These are phyloP conservation scores for Drepana falcataria DNA, from an alignment of 2,888 invertebrate species.

Conservation along the genomic window DNA sequence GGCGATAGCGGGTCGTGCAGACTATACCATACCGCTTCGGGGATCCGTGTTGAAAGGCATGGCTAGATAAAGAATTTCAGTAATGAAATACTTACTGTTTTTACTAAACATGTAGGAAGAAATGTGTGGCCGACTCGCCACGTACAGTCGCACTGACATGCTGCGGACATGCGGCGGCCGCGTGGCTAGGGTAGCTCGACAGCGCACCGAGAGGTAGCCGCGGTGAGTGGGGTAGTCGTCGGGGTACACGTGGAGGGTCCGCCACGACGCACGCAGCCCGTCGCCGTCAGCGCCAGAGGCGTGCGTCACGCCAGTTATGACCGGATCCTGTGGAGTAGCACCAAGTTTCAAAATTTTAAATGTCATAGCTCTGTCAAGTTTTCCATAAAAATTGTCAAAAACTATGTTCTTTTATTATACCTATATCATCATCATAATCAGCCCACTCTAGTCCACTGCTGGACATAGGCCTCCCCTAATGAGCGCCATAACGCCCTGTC, in stretches of 20 bases:
- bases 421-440: too few relatives aligned
- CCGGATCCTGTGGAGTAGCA: slow-evolving; percentile 46
- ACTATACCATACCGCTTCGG: too few relatives aligned
- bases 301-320: slow-evolving; percentile 57
- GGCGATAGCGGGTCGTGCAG: too few relatives aligned
- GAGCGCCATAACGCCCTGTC: too few relatives aligned
- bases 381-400: too few relatives aligned
- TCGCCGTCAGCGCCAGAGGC: slow-evolving; percentile 66
- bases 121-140: slow-evolving; percentile 65
- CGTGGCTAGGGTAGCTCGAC: slow-evolving; percentile 59
- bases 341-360: too few relatives aligned
- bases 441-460: too few relatives aligned
- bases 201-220: slow-evolving; percentile 60
- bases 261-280: slow-evolving; percentile 65
- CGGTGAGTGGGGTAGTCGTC: slow-evolving; percentile 66
- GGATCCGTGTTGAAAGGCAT: too few relatives aligned
- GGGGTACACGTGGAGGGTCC: slow-evolving; percentile 62
- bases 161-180: slow-evolving; percentile 54
- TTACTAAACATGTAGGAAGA: slow-evolving; percentile 73
- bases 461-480: too few relatives aligned
- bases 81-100: slow-evolving; percentile 56
- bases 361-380: too few relatives aligned
- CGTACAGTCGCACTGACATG: slow-evolving; percentile 68
- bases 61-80: background rate
- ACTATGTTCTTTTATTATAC: too few relatives aligned